phyloP scores from a whole-genome alignment of 2,888 invertebrate genomes.

The Drosophila picticornis region DNA sequence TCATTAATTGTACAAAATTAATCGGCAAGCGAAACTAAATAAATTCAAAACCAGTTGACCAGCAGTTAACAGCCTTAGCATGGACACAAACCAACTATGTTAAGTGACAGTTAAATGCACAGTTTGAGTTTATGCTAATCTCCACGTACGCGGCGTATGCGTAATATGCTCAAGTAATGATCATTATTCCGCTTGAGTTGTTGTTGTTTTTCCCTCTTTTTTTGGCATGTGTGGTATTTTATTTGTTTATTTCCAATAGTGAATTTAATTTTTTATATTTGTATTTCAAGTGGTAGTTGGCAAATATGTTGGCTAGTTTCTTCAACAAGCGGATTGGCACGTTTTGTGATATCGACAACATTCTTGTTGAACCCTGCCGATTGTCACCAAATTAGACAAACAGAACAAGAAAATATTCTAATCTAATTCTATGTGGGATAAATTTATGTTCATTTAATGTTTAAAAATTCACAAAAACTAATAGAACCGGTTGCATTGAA shows the following conservation, averaged over 20 bases:
- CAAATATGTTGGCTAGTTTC: conserved; percentile 9
- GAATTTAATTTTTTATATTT: neutral
- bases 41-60: conserved; percentile 30
- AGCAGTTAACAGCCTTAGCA: conserved; percentile 19
- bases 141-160: conserved; percentile 40
- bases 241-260: neutral
- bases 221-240: neutral
- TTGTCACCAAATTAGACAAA: conserved; percentile 33
- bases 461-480: conserved; percentile 57
- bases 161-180: conserved; percentile 30
- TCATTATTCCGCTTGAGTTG: neutral
- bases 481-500: conserved; percentile 71
- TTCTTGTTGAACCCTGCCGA: conserved; percentile 25
- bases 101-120: conserved; percentile 30
- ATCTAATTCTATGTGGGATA: conserved; percentile 23
- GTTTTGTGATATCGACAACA: conserved; percentile 18
- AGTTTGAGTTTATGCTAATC: conserved; percentile 26
- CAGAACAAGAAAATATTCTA: conserved; percentile 32
- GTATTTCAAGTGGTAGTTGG: conserved; percentile 7
- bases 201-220: neutral
- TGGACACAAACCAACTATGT: conserved; percentile 47
- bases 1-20: conserved; percentile 21
- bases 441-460: conserved; percentile 69
- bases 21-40: conserved; percentile 1
- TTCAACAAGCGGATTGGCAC: conserved; percentile 16